Percentiles rank a stretch among this genome's conserved stretches.
These are phyloP conservation scores for Desmodus rotundus DNA, from an alignment of 2,113 vertebrate genomes.

Conservation along the genomic window DNA sequence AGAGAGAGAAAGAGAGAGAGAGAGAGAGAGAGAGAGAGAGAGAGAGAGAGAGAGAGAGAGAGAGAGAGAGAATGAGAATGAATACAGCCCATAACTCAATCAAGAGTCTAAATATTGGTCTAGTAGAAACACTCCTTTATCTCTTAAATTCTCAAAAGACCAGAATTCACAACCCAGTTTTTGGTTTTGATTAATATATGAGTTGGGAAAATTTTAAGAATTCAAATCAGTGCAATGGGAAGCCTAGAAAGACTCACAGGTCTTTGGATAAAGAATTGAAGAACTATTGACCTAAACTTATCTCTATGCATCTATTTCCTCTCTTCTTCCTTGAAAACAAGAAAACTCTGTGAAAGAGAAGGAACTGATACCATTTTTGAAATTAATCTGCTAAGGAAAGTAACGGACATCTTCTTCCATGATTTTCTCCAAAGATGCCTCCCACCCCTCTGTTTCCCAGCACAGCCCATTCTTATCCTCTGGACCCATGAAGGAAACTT, in stretches of 20 bases:
- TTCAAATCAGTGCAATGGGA: neutral
- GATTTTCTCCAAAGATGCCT: neutral
- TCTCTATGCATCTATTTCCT: neutral
- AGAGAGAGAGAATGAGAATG: neutral
- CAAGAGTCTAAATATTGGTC: neutral
- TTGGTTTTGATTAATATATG: neutral
- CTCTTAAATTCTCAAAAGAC: neutral
- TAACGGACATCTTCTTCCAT: neutral
- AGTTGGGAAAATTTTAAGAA: neutral
- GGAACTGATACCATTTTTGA: neutral
- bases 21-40: neutral
- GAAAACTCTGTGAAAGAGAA: neutral
- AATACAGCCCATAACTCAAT: neutral
- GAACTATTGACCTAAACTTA: neutral
- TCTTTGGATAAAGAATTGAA: slow-evolving; percentile 1
- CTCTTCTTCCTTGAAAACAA: neutral
- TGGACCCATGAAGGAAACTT: neutral
- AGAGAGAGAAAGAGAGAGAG: neutral
- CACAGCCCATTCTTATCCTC: neutral
- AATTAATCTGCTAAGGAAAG: neutral
- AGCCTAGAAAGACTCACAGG: neutral
- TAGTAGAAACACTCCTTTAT: neutral
- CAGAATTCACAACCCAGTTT: neutral
- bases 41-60: neutral
- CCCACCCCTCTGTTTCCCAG: neutral